phyloP scores from a whole-genome alignment of 2,797 vertebrate species.

The Parauchenoglanis ngamensis region DNA sequence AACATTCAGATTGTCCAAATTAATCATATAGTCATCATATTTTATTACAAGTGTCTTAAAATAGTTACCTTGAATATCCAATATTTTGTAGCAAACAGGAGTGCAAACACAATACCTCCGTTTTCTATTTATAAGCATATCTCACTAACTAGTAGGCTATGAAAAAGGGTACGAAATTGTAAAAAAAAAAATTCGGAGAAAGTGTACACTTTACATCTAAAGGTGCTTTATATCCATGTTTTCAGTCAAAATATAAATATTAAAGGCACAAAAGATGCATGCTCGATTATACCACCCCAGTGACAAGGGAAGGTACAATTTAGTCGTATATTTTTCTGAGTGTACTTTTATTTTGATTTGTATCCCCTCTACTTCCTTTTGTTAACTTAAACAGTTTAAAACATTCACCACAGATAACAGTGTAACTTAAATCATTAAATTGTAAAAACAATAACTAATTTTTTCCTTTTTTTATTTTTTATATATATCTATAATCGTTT shows the following conservation, averaged over 20 bases:
- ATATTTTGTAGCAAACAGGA: neutral
- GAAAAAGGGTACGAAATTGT: neutral
- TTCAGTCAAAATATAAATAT: neutral
- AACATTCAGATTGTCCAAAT: neutral
- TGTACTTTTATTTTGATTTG: neutral
- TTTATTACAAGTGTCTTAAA: neutral
- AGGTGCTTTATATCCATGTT: neutral
- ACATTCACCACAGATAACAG: neutral
- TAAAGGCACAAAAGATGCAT: neutral
- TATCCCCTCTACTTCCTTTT: neutral
- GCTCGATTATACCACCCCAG: neutral
- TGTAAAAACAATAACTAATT: neutral
- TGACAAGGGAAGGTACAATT: neutral
- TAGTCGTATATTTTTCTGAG: neutral
- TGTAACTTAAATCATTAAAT: neutral
- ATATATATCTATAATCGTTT: neutral
- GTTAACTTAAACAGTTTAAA: no score
- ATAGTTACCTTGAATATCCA: neutral
- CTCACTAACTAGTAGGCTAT: neutral
- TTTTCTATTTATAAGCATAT: neutral
- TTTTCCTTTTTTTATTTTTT: neutral
- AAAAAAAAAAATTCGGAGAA: neutral
- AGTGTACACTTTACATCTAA: neutral
- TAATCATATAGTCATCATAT: neutral
- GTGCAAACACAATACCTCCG: neutral